These are phyloP conservation scores for Semnornis frantzii DNA, from an alignment of 2,113 vertebrate genomes.

Conservation along the genomic window DNA sequence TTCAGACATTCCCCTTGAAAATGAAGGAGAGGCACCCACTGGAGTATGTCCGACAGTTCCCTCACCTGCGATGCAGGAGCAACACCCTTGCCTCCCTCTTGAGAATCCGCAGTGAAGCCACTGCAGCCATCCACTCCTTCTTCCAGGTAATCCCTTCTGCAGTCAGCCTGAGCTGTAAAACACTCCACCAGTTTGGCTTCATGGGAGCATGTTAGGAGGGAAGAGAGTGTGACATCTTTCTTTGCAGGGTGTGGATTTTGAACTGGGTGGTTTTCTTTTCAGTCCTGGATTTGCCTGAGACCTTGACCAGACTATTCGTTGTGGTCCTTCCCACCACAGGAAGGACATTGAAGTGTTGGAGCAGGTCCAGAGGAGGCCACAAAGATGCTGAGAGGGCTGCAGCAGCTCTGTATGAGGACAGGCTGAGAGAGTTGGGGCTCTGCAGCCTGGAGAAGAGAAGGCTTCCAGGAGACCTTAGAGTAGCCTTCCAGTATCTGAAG, in stretches of 20 bases:
- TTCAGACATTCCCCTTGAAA: conserved; percentile 90
- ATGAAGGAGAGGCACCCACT: conserved; percentile 84
- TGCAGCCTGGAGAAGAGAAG: too few species aligned
- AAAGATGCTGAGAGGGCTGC: too few species aligned
- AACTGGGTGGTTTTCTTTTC: not conserved
- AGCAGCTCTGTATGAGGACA: too few species aligned
- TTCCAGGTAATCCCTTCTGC: conserved; percentile 82
- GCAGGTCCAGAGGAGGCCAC: too few species aligned
- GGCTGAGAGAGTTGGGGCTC: too few species aligned
- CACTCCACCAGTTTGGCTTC: not conserved
- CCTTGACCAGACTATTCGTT: not conserved
- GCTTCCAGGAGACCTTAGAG: too few species aligned
- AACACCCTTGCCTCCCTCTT: conserved; percentile 85
- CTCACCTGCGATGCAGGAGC: conserved; percentile 90
- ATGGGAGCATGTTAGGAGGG: not conserved
- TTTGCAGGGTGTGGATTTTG: not conserved
- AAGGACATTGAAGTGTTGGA: too few species aligned
- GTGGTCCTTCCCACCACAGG: not conserved
- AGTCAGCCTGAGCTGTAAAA: accelerated
- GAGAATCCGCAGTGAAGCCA: conserved; percentile 91
- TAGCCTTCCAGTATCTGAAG: too few species aligned
- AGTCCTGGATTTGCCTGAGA: not conserved
- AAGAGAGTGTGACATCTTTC: not conserved
- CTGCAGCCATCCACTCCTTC: conserved; percentile 85
- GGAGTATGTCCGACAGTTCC: conserved; percentile 89